Percentiles rank a stretch among this genome's conserved stretches.
phyloP scores from a whole-genome alignment of 2,797 vertebrate genomes.

The Mustela erminea region DNA sequence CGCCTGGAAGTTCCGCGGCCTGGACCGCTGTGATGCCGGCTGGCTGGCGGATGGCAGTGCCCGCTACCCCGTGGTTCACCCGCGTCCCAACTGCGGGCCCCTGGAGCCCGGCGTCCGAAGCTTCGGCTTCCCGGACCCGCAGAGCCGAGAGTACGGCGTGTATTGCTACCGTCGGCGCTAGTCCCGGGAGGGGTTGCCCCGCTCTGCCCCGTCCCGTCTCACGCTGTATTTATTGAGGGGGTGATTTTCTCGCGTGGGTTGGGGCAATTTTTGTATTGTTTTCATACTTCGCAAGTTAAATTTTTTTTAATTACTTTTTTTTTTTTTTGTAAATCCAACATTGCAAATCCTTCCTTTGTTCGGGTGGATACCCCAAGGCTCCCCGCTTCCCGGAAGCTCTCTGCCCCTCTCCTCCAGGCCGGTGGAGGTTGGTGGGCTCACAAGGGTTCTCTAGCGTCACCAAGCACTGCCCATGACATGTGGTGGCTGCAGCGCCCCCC shows the following conservation, averaged over 20 bases:
- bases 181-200: not conserved
- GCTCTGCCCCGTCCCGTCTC: fast-evolving
- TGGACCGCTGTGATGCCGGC: constrained; percentile 93
- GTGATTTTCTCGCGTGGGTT: not conserved
- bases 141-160: constrained; percentile 89
- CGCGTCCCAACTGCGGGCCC: constrained; percentile 91
- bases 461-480: not conserved
- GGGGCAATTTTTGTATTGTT: constrained; percentile 3
- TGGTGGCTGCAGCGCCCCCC: fast-evolving
- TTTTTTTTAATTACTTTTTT: not conserved
- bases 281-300: constrained; percentile 51
- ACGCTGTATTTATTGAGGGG: fast-evolving
- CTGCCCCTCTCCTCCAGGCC: not conserved
- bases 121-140: constrained; percentile 91
- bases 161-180: constrained; percentile 90
- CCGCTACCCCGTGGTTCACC: constrained; percentile 91
- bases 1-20: constrained; percentile 91
- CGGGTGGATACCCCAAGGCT: not conserved
- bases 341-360: not conserved
- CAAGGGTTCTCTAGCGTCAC: not conserved
- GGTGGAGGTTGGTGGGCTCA: not conserved
- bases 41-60: constrained; percentile 94
- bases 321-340: not conserved
- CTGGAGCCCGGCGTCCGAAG: constrained; percentile 90
- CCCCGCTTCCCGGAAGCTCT: not conserved